Conservation (phyloP, 2,888 invertebrate species). For the Xiphydria camelus region DNA sequence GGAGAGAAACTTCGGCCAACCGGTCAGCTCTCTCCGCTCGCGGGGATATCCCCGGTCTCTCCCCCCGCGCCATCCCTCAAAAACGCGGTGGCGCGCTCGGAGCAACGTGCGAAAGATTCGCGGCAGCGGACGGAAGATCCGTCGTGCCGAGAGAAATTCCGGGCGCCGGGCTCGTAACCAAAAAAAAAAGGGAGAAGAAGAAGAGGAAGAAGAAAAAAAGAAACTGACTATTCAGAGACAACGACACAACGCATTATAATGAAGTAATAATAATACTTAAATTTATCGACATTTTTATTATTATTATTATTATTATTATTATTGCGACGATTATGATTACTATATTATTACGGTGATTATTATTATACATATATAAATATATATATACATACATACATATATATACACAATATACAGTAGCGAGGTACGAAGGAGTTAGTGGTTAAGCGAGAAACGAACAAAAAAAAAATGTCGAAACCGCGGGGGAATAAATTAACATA, state of each 20-base stretch:
- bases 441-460: conserved; percentile 34
- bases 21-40: too few species aligned
- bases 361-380: conserved; percentile 25
- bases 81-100: too few species aligned
- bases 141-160: not conserved
- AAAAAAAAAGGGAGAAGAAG: too few species aligned
- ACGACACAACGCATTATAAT: conserved; percentile 58
- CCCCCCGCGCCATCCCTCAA: too few species aligned
- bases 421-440: conserved; percentile 24
- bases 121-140: not conserved
- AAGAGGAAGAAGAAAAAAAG: conserved; percentile 3
- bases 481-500: conserved; percentile 23
- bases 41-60: too few species aligned
- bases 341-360: conserved; percentile 20
- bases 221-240: conserved; percentile 55
- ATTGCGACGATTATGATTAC: conserved; percentile 14
- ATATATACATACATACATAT: conserved; percentile 21
- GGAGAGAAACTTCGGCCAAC: too few species aligned
- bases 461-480: conserved; percentile 27
- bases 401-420: conserved; percentile 19
- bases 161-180: conserved; percentile 1
- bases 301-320: conserved; percentile 24
- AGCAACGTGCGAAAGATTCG: not conserved
- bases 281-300: conserved; percentile 37
- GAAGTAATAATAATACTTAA: conserved; percentile 51